Conservation (phyloP, 2,113 vertebrate genomes). For the Amblyornis subalaris region DNA sequence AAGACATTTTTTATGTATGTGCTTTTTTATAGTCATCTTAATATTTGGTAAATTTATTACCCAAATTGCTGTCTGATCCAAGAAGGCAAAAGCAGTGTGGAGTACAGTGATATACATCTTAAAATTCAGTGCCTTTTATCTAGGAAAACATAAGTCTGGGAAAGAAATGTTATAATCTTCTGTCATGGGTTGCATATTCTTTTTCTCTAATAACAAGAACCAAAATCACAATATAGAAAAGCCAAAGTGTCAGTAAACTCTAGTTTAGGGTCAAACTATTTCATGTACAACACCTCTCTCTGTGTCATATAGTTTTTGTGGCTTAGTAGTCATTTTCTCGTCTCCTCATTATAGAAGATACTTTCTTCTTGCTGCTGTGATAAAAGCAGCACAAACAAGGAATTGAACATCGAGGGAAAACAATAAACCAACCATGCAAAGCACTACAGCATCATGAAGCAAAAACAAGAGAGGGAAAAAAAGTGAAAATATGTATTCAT, state of each 20-base stretch:
- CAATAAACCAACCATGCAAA: neutral
- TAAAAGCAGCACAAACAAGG: neutral
- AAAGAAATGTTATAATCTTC: neutral
- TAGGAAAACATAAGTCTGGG: neutral
- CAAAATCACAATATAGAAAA: neutral
- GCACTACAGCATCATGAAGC: fast-evolving
- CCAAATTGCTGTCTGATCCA: neutral
- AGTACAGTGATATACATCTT: neutral
- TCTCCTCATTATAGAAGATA: neutral
- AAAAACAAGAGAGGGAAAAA: neutral
- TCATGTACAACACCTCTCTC: neutral
- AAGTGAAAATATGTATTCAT: neutral
- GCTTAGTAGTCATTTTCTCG: neutral
- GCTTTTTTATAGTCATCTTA: neutral
- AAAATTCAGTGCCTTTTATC: neutral
- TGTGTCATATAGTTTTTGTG: neutral
- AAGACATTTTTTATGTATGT: neutral
- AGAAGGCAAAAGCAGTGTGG: neutral
- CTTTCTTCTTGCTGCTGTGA: neutral
- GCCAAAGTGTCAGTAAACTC: neutral
- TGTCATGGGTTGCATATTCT: neutral
- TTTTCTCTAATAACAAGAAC: neutral
- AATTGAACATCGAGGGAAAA: neutral
- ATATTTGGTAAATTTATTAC: neutral
- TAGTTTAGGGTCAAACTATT: neutral